Evolutionary conservation across 2,888 invertebrate species (phyloP).

Genomic region (Apamea sordens): DNA sequence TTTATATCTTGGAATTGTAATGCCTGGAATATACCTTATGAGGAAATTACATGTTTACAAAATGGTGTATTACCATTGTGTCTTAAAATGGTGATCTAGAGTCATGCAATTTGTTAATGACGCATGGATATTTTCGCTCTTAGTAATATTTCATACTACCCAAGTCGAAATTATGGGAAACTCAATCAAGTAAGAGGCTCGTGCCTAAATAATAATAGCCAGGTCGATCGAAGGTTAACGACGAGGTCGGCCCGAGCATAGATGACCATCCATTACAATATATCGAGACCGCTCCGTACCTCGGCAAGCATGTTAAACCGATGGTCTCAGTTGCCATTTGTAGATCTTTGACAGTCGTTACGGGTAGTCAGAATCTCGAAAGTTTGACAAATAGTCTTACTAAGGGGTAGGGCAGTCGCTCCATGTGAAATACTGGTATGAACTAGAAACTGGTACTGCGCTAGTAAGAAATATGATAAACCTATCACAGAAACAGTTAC

Average conservation of each 20-base stretch:
- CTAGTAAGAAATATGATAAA: not conserved
- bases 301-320: not conserved
- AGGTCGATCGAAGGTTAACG: not conserved
- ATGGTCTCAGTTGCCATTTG: no score
- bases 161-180: not conserved
- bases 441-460: not conserved
- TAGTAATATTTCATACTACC: not conserved
- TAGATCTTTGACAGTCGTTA: not conserved
- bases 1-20: conserved; percentile 51
- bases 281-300: not conserved
- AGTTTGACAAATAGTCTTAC: not conserved
- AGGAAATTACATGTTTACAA: conserved; percentile 26
- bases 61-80: conserved; percentile 21
- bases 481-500: not conserved
- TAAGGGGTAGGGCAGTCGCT: not conserved
- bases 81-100: conserved; percentile 1
- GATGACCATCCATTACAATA: not conserved
- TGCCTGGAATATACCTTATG: conserved; percentile 30
- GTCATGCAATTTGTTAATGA: conserved; percentile 16
- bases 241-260: not conserved
- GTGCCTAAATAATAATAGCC: not conserved
- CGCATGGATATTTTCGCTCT: not conserved
- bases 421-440: not conserved
- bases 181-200: not conserved
- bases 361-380: not conserved